Percentiles rank a stretch among this genome's conserved stretches.
phyloP scores from a whole-genome alignment of 1,140 invertebrate genomes.

The Ceratosolen solmsi region DNA sequence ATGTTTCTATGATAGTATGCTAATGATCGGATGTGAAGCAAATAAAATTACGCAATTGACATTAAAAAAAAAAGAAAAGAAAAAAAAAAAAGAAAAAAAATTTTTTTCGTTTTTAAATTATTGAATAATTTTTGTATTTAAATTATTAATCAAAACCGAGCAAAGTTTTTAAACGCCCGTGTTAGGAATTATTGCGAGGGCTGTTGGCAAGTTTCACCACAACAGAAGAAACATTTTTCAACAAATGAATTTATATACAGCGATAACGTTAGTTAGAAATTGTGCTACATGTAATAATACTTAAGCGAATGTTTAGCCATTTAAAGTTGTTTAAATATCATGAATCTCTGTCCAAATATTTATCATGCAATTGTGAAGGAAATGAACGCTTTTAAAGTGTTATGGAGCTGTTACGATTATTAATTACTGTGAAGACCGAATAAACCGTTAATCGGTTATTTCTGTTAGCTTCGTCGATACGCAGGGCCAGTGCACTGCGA shows the following conservation, averaged over 20 bases:
- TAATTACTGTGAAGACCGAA: conserved; percentile 24
- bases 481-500: neutral
- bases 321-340: conserved; percentile 22
- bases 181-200: too few relatives aligned
- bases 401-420: conserved; percentile 9
- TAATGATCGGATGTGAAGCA: neutral
- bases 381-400: conserved; percentile 35
- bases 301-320: neutral
- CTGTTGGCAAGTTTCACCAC: too few relatives aligned
- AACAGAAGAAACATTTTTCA: too few relatives aligned
- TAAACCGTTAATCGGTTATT: neutral
- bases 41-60: conserved; percentile 12
- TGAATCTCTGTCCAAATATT: conserved; percentile 31
- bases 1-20: neutral
- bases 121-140: conserved; percentile 32
- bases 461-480: neutral
- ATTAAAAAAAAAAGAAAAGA: too few relatives aligned
- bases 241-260: conserved; percentile 15
- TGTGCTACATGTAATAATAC: neutral
- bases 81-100: too few relatives aligned
- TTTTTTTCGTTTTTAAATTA: too few relatives aligned
- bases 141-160: conserved; percentile 22
- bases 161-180: neutral
- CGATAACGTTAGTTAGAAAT: conserved; percentile 22
- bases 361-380: conserved; percentile 10